Evolutionary conservation across 35 echinoderm and acorn worm species (phyloP).

Genomic region (Ophioderma brevispina): DNA sequence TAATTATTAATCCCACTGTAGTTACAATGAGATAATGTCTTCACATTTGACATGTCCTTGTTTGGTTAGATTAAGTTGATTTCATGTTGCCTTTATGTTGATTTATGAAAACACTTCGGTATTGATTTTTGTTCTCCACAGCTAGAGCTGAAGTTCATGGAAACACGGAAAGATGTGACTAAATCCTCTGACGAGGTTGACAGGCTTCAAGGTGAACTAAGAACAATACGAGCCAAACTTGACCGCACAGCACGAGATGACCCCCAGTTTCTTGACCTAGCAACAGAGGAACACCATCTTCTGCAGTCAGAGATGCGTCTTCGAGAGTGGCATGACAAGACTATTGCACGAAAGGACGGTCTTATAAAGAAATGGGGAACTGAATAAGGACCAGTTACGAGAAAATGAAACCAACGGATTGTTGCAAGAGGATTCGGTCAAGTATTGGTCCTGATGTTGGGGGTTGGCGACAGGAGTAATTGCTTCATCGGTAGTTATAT

Average conservation of each 20-base stretch:
- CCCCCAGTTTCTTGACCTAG: conserved; percentile 83
- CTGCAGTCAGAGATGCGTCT: conserved; percentile 73
- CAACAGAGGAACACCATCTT: conserved; percentile 90
- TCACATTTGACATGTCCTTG: too few relatives aligned
- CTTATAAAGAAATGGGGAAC: conserved; percentile 59
- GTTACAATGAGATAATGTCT: too few relatives aligned
- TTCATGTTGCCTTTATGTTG: too few relatives aligned
- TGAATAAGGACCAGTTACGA: conserved; percentile 83
- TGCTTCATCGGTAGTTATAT: conserved; percentile 78
- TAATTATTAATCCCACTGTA: too few relatives aligned
- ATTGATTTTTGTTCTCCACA: conserved; percentile 37
- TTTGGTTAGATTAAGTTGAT: too few relatives aligned
- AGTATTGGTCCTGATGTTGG: conserved; percentile 94
- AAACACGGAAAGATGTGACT: conserved; percentile 57
- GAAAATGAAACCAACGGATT: conserved; percentile 82
- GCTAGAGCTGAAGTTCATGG: conserved; percentile 72
- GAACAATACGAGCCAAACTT: conserved; percentile 69
- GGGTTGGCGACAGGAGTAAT: conserved; percentile 74
- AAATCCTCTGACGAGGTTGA: conserved; percentile 65
- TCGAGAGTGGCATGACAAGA: conserved; percentile 44
- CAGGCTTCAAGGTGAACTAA: conserved; percentile 64
- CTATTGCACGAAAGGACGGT: conserved; percentile 69
- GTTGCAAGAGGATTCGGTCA: conserved; percentile 82
- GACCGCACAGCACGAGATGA: conserved; percentile 91
- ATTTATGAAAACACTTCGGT: too few relatives aligned